These are phyloP conservation scores for Rhinoderma darwinii DNA, from an alignment of 2,113 vertebrate species.

Conservation along the genomic window DNA sequence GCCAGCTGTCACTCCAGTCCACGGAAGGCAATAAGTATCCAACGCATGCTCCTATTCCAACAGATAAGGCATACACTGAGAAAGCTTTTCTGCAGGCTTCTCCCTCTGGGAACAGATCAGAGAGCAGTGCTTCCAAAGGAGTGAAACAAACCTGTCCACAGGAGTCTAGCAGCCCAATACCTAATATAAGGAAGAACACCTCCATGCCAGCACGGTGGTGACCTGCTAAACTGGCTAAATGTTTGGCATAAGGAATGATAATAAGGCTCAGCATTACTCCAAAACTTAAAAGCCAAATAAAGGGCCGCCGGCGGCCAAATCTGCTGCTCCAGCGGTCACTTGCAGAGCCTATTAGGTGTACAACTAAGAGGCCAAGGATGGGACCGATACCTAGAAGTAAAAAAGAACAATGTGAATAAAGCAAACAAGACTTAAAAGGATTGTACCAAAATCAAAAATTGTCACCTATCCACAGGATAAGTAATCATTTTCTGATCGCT, in stretches of 20 bases:
- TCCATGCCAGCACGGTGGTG: constrained; percentile 70
- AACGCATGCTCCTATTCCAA: constrained; percentile 86
- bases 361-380: constrained; percentile 79
- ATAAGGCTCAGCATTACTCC: constrained; percentile 84
- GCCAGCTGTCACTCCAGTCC: constrained; percentile 77
- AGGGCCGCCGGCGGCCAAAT: constrained; percentile 83
- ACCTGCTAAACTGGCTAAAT: constrained; percentile 72
- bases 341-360: constrained; percentile 80
- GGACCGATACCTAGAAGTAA: constrained; percentile 79
- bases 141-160: constrained; percentile 89
- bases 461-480: no score
- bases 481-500: no score
- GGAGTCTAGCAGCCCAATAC: constrained; percentile 82
- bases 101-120: constrained; percentile 82
- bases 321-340: constrained; percentile 84
- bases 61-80: constrained; percentile 83
- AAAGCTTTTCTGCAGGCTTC: constrained; percentile 82
- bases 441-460: no score
- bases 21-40: constrained; percentile 84
- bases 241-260: constrained; percentile 76
- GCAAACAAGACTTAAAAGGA: not conserved
- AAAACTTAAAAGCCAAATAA: constrained; percentile 84
- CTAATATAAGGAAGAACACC: constrained; percentile 78
- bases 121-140: constrained; percentile 82
- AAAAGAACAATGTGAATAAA: not conserved